Conservation (phyloP, 2,888 invertebrate species). For the Elegia similella region DNA sequence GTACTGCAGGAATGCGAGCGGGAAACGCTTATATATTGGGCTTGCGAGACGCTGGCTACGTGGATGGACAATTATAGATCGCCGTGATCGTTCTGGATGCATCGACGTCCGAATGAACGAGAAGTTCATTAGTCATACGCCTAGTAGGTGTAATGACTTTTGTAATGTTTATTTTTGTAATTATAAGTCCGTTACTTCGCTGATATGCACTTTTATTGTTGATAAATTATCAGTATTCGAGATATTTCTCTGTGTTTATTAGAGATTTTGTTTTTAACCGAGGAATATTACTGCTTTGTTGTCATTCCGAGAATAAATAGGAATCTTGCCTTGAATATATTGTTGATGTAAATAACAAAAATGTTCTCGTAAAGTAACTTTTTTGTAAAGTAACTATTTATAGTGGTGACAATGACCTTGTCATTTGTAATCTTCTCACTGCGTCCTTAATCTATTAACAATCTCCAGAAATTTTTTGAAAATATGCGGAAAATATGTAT, state of each 20-base stretch:
- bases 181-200: neutral
- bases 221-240: neutral
- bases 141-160: neutral
- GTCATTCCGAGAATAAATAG: neutral
- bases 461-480: no score
- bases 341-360: neutral
- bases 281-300: neutral
- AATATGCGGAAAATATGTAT: no score
- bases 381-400: neutral
- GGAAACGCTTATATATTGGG: conserved; percentile 16
- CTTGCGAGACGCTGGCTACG: neutral
- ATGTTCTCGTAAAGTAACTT: no score
- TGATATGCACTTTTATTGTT: neutral
- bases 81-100: conserved; percentile 16
- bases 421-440: neutral
- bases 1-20: conserved; percentile 7
- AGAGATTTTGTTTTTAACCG: no score
- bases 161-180: neutral
- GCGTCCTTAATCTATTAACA: neutral
- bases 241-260: neutral
- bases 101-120: neutral
- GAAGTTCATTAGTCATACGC: conserved; percentile 11
- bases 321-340: neutral
- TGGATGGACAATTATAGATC: neutral
- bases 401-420: neutral